Evolutionary conservation across 2,113 vertebrate species (phyloP), one percentile per base, ranked within the genome.

Genomic region (Carassius gibelio): DNA sequence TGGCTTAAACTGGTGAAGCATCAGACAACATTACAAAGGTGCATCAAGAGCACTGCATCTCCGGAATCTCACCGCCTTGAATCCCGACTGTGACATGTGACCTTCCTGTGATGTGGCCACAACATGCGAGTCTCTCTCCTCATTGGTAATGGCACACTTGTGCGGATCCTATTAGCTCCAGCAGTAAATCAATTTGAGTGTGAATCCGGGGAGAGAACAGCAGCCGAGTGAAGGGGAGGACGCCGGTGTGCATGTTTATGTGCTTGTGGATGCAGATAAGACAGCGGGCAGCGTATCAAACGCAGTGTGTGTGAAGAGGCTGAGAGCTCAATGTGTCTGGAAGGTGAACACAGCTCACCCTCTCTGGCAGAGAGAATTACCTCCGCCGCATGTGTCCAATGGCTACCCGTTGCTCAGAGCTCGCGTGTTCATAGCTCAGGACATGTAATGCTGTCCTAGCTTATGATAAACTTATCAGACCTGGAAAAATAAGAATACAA

Each of bases 101-200:
- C 59, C 36, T 80, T 38, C 57, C 57, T 38, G 14, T 17, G 78
- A 64, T 26, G 78, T 64, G 78, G 78, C 78, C 38, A 45, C 59
- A 42, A 45, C 59, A 80, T 64, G 59, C 8, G 0, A 80, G 59
- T 80, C 76, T 62, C 36, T 79, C 52, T 59, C 36, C 34, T 77
- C 82, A n/a, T 64, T 64, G 26, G 59, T 36, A 48, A 36, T 36
- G 45, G 61, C 75, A 75, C 19, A 45, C 84, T 79, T 42, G 64
- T 26, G 84, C 4, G 8, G 36, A 85, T 85, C 84, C 75, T 85
- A 45, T 85, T 85, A 78, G 75, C 77, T 78, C 50, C 50, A 68
- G 78, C 48, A 52, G 68, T 72, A 75, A 83, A 72, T 74, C 68
- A 61, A 83, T 80, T 64, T 80, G 78, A 48, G 78, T 48, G 78